A percentile compares a stretch with the other conserved stretches of the same genome.
These are phyloP conservation scores for Macrobrachium nipponense DNA, from an alignment of 1,140 invertebrate species.

Conservation along the genomic window DNA sequence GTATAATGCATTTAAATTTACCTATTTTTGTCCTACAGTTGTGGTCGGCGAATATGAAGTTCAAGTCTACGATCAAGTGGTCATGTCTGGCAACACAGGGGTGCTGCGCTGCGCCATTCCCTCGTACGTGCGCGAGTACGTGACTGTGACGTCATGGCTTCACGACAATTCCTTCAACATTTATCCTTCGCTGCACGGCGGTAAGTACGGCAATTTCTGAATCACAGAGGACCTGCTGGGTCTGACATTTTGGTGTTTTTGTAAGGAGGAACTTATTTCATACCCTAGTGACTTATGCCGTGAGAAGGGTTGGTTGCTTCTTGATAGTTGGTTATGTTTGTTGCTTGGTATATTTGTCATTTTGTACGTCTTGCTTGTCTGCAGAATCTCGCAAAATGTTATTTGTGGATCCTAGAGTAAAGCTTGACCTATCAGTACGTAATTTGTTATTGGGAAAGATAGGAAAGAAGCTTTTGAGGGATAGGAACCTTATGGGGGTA, in stretches of 20 bases:
- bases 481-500: too few species aligned
- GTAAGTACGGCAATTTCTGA: slow-evolving; percentile 69
- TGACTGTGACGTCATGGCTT: slow-evolving; percentile 85
- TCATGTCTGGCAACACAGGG: slow-evolving; percentile 68
- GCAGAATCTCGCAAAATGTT: too few species aligned
- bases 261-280: background rate
- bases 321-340: background rate
- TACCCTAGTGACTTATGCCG: background rate
- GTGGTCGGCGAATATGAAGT: slow-evolving; percentile 49
- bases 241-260: too few species aligned
- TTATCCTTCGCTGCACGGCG: slow-evolving; percentile 80
- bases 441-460: too few species aligned
- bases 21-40: slow-evolving; percentile 16
- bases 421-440: too few species aligned
- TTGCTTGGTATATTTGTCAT: too few species aligned
- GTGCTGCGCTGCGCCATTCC: slow-evolving; percentile 84
- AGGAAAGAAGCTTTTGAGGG: too few species aligned
- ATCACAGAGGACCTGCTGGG: too few species aligned
- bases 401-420: too few species aligned
- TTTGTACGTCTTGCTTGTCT: too few species aligned
- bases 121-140: slow-evolving; percentile 83
- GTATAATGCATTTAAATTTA: too few species aligned
- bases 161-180: slow-evolving; percentile 82
- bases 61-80: slow-evolving; percentile 43
- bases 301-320: background rate